Percentiles rank a stretch among this genome's conserved stretches.
phyloP scores from a whole-genome alignment of 2,113 vertebrate genomes.

The Oreocharis arfaki region DNA sequence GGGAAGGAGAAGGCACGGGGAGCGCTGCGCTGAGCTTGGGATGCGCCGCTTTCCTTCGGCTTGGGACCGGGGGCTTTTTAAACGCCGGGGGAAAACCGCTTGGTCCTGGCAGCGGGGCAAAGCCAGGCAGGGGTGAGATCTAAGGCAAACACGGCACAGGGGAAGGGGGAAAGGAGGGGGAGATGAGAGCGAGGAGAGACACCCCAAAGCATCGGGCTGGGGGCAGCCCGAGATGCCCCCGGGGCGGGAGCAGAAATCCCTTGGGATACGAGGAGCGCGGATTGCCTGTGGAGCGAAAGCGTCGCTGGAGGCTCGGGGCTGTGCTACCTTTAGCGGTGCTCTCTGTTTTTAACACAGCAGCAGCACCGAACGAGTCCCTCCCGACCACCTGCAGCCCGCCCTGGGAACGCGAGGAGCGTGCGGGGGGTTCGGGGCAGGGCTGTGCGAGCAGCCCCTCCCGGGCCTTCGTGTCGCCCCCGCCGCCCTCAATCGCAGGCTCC shows the following conservation, averaged over 20 bases:
- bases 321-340: fast-evolving
- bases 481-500: neutral
- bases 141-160: neutral
- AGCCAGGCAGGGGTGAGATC: neutral
- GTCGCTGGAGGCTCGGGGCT: neutral
- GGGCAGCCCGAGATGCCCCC: neutral
- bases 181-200: neutral
- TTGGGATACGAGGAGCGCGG: neutral
- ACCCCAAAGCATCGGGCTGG: fast-evolving
- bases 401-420: neutral
- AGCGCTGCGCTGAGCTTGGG: neutral
- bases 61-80: neutral
- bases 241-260: fast-evolving
- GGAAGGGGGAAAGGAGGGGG: too few species aligned
- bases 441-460: neutral
- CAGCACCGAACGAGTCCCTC: neutral
- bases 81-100: fast-evolving
- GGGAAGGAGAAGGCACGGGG: neutral
- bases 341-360: neutral
- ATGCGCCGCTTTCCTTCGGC: fast-evolving
- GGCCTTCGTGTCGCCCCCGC: neutral
- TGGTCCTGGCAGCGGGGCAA: neutral
- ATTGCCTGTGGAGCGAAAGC: fast-evolving
- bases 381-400: fast-evolving
- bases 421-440: neutral